Evolutionary conservation across 2,888 invertebrate genomes (phyloP), one percentile per base, ranked within the genome.

Genomic region (Chymomyza fuscimana): DNA sequence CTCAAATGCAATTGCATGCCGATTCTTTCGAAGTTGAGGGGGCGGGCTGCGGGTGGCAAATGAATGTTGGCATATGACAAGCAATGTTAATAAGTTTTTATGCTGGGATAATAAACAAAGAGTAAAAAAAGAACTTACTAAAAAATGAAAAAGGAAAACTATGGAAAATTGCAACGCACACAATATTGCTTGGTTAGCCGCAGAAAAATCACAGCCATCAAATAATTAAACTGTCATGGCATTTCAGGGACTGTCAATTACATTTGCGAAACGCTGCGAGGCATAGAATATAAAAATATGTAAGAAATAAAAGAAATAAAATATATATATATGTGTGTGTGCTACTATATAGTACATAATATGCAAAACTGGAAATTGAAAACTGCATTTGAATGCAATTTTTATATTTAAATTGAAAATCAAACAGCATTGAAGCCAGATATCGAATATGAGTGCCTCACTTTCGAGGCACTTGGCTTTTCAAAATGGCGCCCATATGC

Each of bases 181-280:
- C 59, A 59, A 74, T 74, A 65, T 74, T 40, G 51, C 67, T 67
- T 72, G 69, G 67, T 76, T 65, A 70, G 70, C 72, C 72, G 62
- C 73, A 60, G 63, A 70, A 22, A 36, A 69, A 74, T 78, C 72
- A 79, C 69, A 73, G 69, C 63, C 73, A 75, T 77, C 74, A 82
- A 83, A 83, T 83, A 84, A 84, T 87, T 87, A 85, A 85, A 84
- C 81, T 86, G 85, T 80, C 82, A 86, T 52, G 77, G n/a, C 52
- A 54, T 52, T 22, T 63, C 32, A 29, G 63, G 65, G 61, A 46
- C 71, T 82, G 87, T 87, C 83, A 84, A 84, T 80, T 77, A 67
- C 86, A 78, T 59, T 70, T 72, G 62, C 58, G 25, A 32, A 7
- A 32, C 32, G 32, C 32, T 32, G 32, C 9, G 2, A 52, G 60